Evolutionary conservation across 2,888 invertebrate species (phyloP).

Genomic region (Apamea sordens): DNA sequence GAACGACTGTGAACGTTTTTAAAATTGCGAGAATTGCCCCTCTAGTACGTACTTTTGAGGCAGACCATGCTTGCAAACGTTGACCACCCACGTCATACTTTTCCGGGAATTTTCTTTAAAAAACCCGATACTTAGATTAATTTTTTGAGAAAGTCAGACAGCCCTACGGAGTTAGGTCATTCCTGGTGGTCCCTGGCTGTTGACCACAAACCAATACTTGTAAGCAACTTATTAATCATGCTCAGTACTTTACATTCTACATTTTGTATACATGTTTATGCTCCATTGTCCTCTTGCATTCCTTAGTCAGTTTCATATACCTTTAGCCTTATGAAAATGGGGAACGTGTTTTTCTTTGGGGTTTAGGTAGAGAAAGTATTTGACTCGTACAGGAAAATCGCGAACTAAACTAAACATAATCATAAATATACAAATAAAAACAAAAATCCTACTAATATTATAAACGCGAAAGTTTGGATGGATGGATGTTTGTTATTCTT

Average conservation of each 20-base stretch:
- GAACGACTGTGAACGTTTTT: too few species aligned
- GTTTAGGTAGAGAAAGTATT: neutral
- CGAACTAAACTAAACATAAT: too few species aligned
- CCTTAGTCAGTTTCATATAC: constrained; percentile 27
- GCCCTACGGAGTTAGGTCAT: constrained; percentile 47
- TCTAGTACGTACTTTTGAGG: neutral
- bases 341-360: neutral
- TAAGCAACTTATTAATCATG: constrained; percentile 64
- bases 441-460: too few species aligned
- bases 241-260: constrained; percentile 48
- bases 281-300: constrained; percentile 53
- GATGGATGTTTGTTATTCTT: too few species aligned
- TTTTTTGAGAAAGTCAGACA: constrained; percentile 9
- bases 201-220: constrained; percentile 59
- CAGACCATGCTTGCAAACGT: neutral
- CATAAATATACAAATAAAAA: too few species aligned
- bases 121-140: neutral
- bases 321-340: constrained; percentile 13
- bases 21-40: too few species aligned
- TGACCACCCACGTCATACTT: neutral
- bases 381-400: too few species aligned
- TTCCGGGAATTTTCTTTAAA: neutral
- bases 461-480: too few species aligned
- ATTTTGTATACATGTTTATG: constrained; percentile 54
- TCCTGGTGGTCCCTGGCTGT: constrained; percentile 58